phyloP scores from a whole-genome alignment of 2,888 invertebrate genomes.

The Zhengitettix transpicula region DNA sequence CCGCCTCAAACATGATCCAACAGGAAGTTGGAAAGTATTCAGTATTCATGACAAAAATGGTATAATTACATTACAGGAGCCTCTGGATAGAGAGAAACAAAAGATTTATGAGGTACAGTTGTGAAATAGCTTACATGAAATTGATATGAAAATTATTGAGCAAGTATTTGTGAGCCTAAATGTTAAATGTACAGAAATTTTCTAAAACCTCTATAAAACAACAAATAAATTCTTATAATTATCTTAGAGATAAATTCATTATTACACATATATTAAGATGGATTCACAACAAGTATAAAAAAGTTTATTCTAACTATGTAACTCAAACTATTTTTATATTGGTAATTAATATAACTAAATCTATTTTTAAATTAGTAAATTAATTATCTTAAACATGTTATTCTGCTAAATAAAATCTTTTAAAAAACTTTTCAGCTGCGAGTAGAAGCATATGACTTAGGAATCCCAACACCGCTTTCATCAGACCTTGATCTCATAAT shows the following conservation, averaged over 20 bases:
- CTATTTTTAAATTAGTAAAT: not conserved
- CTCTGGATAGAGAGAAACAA: constrained; percentile 67
- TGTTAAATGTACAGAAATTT: too few relatives aligned
- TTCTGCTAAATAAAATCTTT: not conserved
- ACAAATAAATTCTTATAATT: too few relatives aligned
- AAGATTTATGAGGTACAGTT: constrained; percentile 65
- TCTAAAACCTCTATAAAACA: too few relatives aligned
- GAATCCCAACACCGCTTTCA: constrained; percentile 69
- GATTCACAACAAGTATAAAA: not conserved
- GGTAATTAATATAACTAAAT: not conserved
- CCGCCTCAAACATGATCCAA: constrained; percentile 60
- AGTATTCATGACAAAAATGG: constrained; percentile 64
- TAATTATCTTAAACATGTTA: not conserved
- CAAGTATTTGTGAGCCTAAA: too few relatives aligned
- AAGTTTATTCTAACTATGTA: not conserved
- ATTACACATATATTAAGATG: constrained; percentile 1
- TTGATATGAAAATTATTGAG: too few relatives aligned
- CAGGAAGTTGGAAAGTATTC: constrained; percentile 69
- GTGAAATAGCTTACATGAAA: too few relatives aligned
- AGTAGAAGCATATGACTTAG: constrained; percentile 80
- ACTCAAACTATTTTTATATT: too few relatives aligned
- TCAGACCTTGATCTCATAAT: constrained; percentile 75
- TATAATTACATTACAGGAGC: constrained; percentile 48
- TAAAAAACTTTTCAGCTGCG: constrained; percentile 44
- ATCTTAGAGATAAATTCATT: too few relatives aligned